Evolutionary conservation across 2,888 invertebrate genomes (phyloP).

Genomic region (Pterobdella sp.): DNA sequence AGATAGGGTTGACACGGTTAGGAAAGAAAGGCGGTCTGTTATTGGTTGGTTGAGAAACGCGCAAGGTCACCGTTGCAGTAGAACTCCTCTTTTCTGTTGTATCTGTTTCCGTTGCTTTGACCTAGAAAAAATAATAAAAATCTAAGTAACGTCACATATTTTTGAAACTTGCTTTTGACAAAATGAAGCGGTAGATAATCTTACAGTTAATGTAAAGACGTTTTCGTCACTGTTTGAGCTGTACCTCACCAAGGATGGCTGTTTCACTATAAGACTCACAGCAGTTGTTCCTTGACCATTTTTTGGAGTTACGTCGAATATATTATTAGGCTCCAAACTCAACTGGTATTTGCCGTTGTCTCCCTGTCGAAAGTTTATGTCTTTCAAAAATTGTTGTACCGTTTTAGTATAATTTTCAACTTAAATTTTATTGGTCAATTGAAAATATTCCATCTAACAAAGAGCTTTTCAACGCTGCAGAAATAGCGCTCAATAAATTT

Average conservation of each 20-base stretch:
- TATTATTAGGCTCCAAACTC: background rate
- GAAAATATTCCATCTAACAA: too few relatives aligned
- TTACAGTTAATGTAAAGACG: conserved; percentile 9
- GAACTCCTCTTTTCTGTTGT: conserved; percentile 20
- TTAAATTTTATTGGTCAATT: too few relatives aligned
- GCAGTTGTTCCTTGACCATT: conserved; percentile 22
- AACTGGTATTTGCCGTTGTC: conserved; percentile 22
- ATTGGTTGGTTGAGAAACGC: conserved; percentile 18
- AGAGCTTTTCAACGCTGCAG: too few relatives aligned
- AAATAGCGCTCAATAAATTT: too few relatives aligned
- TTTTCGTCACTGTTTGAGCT: background rate
- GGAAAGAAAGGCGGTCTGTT: conserved; percentile 29
- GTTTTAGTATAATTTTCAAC: too few relatives aligned
- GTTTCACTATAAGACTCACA: conserved; percentile 22
- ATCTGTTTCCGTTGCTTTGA: conserved; percentile 26
- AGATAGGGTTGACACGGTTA: conserved; percentile 18
- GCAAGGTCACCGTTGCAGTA: conserved; percentile 19
- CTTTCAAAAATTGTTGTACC: too few relatives aligned
- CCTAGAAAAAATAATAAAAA: too few relatives aligned
- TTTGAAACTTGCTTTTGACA: too few relatives aligned
- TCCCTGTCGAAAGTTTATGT: conserved; percentile 15
- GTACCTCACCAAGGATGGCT: conserved; percentile 21
- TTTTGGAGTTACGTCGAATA: conserved; percentile 24
- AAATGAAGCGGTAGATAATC: too few relatives aligned
- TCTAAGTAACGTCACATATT: too few relatives aligned